phyloP scores from a whole-genome alignment of 2,797 vertebrate genomes.

The Tragopan temminckii region DNA sequence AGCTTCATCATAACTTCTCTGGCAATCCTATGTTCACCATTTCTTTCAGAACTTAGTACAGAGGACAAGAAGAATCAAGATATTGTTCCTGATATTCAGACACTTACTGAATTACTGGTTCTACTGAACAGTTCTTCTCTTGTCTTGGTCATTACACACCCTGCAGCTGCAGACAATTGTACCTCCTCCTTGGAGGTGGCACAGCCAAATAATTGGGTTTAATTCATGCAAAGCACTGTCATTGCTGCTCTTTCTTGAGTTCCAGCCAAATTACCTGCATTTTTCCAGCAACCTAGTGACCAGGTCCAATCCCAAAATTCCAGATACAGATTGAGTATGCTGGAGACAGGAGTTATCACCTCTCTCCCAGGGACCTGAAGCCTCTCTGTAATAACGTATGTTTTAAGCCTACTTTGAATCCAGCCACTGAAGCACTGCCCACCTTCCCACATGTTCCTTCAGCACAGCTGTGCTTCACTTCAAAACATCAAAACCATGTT shows the following conservation, averaged over 20 bases:
- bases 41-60: background rate
- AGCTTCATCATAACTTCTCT: background rate
- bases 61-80: background rate
- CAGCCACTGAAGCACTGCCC: background rate
- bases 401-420: slow-evolving; percentile 55
- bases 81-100: background rate
- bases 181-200: background rate
- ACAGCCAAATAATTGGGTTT: background rate
- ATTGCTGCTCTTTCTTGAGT: background rate
- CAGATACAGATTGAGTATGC: background rate
- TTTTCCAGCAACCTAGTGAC: background rate
- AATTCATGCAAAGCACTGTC: background rate
- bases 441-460: slow-evolving; percentile 37
- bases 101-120: background rate
- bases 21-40: background rate
- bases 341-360: background rate
- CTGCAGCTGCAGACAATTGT: background rate
- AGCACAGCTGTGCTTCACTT: background rate
- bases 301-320: background rate
- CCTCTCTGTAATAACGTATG: background rate
- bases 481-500: slow-evolving; percentile 64
- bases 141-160: background rate
- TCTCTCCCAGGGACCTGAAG: slow-evolving; percentile 1
- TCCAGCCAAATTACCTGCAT: background rate
- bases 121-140: background rate